These are phyloP conservation scores for Acanthosepion esculentum DNA, from an alignment of 2,888 invertebrate species.

Conservation along the genomic window DNA sequence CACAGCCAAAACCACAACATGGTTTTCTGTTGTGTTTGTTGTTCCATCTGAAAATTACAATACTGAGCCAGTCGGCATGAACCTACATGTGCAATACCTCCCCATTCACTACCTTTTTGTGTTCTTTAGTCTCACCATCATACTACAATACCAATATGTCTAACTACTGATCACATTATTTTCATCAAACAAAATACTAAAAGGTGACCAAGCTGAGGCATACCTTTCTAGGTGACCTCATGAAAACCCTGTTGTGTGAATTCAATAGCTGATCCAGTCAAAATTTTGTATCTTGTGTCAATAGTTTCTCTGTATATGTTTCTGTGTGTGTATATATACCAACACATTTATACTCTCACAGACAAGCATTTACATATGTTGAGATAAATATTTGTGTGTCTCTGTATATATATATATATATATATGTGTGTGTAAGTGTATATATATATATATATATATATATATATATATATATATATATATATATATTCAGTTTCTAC, in stretches of 20 bases:
- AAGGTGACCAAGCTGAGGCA: background rate
- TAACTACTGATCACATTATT: background rate
- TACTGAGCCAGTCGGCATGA: background rate
- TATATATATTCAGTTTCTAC: background rate
- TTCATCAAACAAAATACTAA: background rate
- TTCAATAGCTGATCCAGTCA: background rate
- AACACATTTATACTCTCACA: background rate
- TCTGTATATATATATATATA: slow-evolving; percentile 33
- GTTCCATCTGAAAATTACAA: background rate
- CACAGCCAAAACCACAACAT: background rate
- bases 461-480: background rate
- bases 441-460: background rate
- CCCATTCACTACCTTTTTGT: background rate
- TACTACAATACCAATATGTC: background rate
- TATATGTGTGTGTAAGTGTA: background rate
- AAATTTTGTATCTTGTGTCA: background rate
- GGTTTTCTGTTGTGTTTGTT: background rate
- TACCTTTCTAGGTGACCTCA: background rate
- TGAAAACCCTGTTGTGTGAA: background rate
- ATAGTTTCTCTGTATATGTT: background rate
- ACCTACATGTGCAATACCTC: background rate
- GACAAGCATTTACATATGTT: background rate
- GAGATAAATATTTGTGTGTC: background rate
- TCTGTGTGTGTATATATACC: background rate
- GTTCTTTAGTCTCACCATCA: background rate